A percentile compares a stretch with the other conserved stretches of the same genome.
Conservation (phyloP, 2,797 vertebrate genomes). For the Chelon auratus region DNA sequence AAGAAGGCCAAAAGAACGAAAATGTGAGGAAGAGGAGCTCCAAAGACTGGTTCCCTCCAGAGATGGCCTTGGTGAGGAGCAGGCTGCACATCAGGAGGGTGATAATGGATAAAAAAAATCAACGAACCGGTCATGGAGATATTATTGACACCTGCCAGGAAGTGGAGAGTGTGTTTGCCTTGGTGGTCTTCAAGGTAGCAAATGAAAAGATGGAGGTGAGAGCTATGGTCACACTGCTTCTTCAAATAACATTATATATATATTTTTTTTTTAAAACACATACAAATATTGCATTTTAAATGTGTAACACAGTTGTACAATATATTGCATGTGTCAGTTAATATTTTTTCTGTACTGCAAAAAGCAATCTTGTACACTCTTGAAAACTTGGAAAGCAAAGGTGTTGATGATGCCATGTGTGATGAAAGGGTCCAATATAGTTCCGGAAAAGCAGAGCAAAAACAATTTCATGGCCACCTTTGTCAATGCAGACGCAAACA, state of each 20-base stretch:
- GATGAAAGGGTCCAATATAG: neutral
- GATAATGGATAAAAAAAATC: neutral
- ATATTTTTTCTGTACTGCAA: no score
- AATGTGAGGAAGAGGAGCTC: conserved; percentile 45
- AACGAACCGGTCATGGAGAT: neutral
- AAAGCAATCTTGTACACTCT: no score
- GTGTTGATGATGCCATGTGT: no score
- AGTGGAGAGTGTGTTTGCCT: neutral
- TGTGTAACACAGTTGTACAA: no score
- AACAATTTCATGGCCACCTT: neutral
- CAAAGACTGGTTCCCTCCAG: conserved; percentile 61
- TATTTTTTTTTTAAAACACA: no score
- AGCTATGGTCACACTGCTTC: neutral
- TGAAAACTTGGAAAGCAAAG: neutral
- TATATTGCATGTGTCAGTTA: no score
- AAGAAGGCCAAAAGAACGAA: neutral
- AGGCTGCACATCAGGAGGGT: conserved; percentile 4
- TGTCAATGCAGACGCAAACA: conserved; percentile 12
- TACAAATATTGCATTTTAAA: no score
- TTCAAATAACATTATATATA: no score
- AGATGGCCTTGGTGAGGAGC: conserved; percentile 35
- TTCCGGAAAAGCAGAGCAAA: neutral
- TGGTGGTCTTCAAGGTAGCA: neutral
- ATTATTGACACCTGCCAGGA: neutral
- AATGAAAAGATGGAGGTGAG: conserved; percentile 35